Conservation (phyloP, 2,797 vertebrate species). For the Phoeniculus purpureus region DNA sequence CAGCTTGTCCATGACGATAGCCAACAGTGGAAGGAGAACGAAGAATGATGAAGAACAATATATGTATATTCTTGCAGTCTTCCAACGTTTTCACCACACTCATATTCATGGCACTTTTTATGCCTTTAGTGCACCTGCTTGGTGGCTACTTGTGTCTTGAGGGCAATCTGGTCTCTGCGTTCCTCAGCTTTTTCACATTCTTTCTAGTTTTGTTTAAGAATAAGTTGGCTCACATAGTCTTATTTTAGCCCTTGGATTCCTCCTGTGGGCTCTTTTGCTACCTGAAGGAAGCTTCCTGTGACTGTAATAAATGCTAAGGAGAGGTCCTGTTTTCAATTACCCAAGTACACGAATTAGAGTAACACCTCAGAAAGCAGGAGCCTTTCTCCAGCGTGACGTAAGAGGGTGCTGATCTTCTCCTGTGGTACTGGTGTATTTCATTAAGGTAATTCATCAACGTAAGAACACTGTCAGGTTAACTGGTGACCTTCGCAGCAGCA, state of each 20-base stretch:
- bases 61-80: neutral
- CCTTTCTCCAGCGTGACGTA: neutral
- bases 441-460: neutral
- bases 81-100: slow-evolving; percentile 27
- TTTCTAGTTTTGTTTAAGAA: neutral
- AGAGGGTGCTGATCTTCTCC: neutral
- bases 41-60: neutral
- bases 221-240: neutral
- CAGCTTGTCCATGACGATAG: slow-evolving; percentile 10
- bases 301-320: neutral
- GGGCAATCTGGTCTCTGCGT: neutral
- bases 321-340: neutral
- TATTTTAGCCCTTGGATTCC: neutral
- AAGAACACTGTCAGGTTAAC: neutral
- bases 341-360: neutral
- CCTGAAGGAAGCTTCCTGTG: neutral
- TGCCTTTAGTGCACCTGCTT: neutral
- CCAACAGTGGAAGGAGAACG: neutral
- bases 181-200: neutral
- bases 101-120: neutral
- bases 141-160: neutral
- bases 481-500: neutral
- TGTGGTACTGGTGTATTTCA: neutral
- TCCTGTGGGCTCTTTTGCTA: neutral
- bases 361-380: neutral